Evolutionary conservation across 2,888 invertebrate genomes (phyloP).

Genomic region (Keiferia lycopersicella): DNA sequence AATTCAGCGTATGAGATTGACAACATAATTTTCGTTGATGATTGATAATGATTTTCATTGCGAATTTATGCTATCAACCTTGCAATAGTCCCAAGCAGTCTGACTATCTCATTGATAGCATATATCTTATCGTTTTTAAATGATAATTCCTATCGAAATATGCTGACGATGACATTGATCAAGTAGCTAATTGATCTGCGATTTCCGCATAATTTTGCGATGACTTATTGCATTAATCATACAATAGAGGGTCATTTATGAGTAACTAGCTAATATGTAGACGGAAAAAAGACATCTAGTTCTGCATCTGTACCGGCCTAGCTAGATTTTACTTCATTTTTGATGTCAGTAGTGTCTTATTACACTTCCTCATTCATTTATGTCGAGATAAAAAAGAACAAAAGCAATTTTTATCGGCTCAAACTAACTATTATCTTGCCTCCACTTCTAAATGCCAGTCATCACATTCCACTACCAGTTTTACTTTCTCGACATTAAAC

Average conservation of each 20-base stretch:
- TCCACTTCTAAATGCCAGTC: conserved; percentile 8
- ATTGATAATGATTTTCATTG: background rate
- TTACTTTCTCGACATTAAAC: conserved; percentile 18
- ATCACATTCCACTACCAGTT: conserved; percentile 25
- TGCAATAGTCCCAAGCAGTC: conserved; percentile 5
- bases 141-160: background rate
- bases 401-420: background rate
- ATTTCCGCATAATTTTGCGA: conserved; percentile 43
- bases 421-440: conserved; percentile 32
- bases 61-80: background rate
- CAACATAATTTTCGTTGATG: background rate
- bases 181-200: conserved; percentile 39
- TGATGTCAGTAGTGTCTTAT: no score
- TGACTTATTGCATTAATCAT: conserved; percentile 38
- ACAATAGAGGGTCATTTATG: background rate
- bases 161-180: conserved; percentile 3
- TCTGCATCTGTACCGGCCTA: no score
- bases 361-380: no score
- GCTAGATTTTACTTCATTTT: no score
- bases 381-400: no score
- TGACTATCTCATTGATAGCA: background rate
- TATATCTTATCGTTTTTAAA: background rate
- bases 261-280: background rate
- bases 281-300: background rate
- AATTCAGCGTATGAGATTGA: background rate